These are phyloP conservation scores for Pitta sordida DNA, from an alignment of 2,113 vertebrate species.

Conservation along the genomic window DNA sequence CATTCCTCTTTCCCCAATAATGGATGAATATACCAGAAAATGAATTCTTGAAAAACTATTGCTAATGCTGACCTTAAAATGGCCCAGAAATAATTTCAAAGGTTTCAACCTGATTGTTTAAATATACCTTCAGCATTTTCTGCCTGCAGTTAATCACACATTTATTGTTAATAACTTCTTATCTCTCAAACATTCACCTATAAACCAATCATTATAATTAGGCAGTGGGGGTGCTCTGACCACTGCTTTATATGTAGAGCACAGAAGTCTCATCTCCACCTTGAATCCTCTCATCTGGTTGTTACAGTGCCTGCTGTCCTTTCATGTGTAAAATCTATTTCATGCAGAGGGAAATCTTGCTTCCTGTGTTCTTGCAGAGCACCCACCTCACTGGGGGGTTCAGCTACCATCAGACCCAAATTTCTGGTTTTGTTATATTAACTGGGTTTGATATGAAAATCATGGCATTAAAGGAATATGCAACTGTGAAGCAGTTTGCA, in stretches of 20 bases:
- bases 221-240: not conserved
- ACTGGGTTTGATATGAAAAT: not conserved
- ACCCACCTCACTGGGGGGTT: not conserved
- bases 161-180: not conserved
- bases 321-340: not conserved
- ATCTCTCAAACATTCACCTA: not conserved
- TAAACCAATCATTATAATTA: not conserved
- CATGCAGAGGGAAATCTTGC: not conserved
- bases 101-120: not conserved
- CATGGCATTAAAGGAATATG: fast-evolving
- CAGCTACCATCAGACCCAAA: not conserved
- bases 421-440: not conserved
- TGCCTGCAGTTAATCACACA: not conserved
- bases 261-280: not conserved
- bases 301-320: not conserved
- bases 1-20: not conserved
- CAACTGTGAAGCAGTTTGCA: not conserved
- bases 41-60: not conserved
- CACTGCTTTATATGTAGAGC: not conserved
- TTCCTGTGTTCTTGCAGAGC: not conserved
- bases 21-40: not conserved
- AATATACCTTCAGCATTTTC: not conserved
- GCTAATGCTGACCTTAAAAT: not conserved
- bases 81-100: not conserved
- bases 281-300: not conserved